Evolutionary conservation across 1,140 invertebrate species (phyloP), one percentile per base, ranked within the genome.

Genomic region (Drosophila arizonae): DNA sequence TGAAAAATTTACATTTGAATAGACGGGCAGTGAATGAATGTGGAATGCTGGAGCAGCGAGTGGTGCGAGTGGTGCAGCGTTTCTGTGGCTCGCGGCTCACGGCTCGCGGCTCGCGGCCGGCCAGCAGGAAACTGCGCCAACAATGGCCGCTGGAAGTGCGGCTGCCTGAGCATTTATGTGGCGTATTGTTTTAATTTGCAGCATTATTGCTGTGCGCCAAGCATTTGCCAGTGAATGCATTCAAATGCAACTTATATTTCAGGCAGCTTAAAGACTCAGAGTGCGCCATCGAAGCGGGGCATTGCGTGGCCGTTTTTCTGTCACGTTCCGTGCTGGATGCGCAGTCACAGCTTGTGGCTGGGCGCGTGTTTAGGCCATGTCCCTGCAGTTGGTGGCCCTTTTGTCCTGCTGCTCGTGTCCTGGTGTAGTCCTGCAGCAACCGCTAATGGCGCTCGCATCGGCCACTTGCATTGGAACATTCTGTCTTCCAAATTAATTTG

Each of bases 1-100:
- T 88, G 79, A 77, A 88, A 88, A 88, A 88, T 88, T 88, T 88
- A 88, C 84, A 88, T 88, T 88, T 88, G 84, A 88, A 88, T 88
- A 88, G 84, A 79, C 64, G 61, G 28, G 39, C 50, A 60, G 62
- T 39, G 50, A 63, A 51, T 28, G 63, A 26, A 48, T 60, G 17
- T 9, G 36, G 11, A 30, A 30, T 33, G 56, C 15, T 45, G 72
- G 46, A 17, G 45, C 21, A 41, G 33, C 60, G 45, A 43, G 8
- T 41, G 48, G n/a, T 30, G 55, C 60, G 64, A 57, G 45, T 61
- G 79, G 63, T 54, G 75, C 81, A 78, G 39, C 65, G 65, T 30
- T 68, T 11, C 72, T 74, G 72, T 30, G 68, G 70, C 50, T 68
- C 56, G 70, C 17, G 17, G 17, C 17, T 17, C 17, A 1, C 17